phyloP scores from a whole-genome alignment of 2,113 vertebrate genomes.

The Neodon shergylaensis region DNA sequence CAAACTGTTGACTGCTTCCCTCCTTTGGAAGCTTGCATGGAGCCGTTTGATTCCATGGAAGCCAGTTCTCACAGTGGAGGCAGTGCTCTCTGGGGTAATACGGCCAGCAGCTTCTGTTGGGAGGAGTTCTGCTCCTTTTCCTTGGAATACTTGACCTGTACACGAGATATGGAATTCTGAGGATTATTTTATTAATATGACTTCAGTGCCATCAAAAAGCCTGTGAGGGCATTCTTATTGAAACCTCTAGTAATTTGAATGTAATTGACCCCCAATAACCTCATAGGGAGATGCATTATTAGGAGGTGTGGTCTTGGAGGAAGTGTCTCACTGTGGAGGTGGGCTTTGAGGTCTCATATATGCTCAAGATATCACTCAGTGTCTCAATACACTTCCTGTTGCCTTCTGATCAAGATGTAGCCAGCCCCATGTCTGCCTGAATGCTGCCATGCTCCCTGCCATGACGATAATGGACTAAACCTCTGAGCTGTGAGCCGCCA shows the following conservation, averaged over 20 bases:
- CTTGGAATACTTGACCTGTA: not conserved
- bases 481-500: not conserved
- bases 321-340: not conserved
- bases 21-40: not conserved
- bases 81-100: not conserved
- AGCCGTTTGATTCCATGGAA: no score
- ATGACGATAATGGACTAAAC: not conserved
- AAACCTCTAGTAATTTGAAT: not conserved
- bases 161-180: not conserved
- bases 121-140: not conserved
- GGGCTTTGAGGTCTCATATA: not conserved
- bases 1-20: not conserved
- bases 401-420: not conserved
- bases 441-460: not conserved
- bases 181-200: not conserved
- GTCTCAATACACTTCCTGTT: not conserved
- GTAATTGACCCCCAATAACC: not conserved
- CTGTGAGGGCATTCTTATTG: not conserved
- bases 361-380: not conserved
- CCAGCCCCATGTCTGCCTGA: not conserved
- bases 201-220: not conserved
- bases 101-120: not conserved
- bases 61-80: not conserved
- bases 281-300: not conserved
- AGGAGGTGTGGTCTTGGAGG: not conserved